Conservation (phyloP, 30 jellyfish, hydroid and myxozoan species). For the Cassiopea andromeda region DNA sequence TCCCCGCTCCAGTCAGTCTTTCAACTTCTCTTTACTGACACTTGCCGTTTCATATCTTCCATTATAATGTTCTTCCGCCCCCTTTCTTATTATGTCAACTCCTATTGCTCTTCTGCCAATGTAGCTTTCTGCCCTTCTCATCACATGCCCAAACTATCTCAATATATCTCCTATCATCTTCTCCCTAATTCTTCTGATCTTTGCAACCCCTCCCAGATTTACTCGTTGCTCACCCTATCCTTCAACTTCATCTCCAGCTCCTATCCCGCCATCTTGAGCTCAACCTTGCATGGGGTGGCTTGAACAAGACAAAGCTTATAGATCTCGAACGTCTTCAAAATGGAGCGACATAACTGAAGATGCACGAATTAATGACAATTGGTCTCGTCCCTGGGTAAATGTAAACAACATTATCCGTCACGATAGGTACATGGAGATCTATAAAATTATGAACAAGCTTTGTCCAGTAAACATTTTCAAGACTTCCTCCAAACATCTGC, state of each 20-base stretch:
- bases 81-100: background rate
- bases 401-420: no score
- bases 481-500: no score
- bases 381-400: no score
- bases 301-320: no score
- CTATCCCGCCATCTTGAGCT: conserved; percentile 34
- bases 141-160: conserved; percentile 31
- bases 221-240: conserved; percentile 9
- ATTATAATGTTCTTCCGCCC: background rate
- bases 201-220: background rate
- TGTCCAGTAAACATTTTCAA: no score
- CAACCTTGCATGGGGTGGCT: background rate
- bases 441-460: no score
- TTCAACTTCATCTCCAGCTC: background rate
- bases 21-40: background rate
- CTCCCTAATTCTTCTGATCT: background rate
- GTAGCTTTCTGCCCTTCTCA: conserved; percentile 18
- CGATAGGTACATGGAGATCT: no score
- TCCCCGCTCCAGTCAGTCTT: background rate
- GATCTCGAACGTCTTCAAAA: no score
- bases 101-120: conserved; percentile 23
- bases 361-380: no score
- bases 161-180: background rate
- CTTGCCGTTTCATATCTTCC: background rate
- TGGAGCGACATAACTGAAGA: no score